Evolutionary conservation across 2,888 invertebrate genomes (phyloP).

Genomic region (Prostheceraeus crozeri): DNA sequence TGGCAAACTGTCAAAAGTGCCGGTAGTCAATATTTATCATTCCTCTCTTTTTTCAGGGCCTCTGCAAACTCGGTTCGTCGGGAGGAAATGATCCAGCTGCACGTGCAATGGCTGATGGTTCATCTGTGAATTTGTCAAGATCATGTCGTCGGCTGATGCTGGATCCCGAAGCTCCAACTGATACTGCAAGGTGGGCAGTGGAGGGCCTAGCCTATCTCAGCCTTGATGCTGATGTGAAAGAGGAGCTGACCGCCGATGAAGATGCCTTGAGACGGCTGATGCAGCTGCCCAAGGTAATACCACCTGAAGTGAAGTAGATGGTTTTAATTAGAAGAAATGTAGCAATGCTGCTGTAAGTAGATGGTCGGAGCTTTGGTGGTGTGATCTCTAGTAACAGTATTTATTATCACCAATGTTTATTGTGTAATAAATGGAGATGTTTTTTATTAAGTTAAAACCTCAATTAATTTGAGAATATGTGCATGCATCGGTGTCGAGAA

Average conservation of each 20-base stretch:
- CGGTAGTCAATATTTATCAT: no score
- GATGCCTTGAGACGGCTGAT: conserved; percentile 74
- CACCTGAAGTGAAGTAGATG: neutral
- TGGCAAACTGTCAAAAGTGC: no score
- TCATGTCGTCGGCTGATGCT: conserved; percentile 65
- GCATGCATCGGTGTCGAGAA: no score
- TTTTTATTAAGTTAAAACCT: no score
- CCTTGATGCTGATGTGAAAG: conserved; percentile 94
- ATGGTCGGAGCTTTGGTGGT: conserved; percentile 17
- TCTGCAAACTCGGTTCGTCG: conserved; percentile 83
- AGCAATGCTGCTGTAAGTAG: no score
- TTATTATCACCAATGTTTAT: no score
- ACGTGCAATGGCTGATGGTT: conserved; percentile 87
- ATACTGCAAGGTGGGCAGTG: conserved; percentile 82
- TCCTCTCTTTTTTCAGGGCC: no score
- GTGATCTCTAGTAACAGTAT: neutral
- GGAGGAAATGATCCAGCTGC: conserved; percentile 91
- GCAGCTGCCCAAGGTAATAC: conserved; percentile 68
- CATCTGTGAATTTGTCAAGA: conserved; percentile 79
- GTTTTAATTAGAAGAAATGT: no score
- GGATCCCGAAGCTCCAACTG: neutral
- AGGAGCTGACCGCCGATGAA: conserved; percentile 79
- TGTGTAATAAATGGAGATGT: no score
- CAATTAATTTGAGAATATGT: no score
- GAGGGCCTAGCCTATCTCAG: conserved; percentile 93